Percentiles rank a stretch among this genome's conserved stretches.
Conservation (phyloP, 2,113 vertebrate genomes). For the Clarias magur region DNA sequence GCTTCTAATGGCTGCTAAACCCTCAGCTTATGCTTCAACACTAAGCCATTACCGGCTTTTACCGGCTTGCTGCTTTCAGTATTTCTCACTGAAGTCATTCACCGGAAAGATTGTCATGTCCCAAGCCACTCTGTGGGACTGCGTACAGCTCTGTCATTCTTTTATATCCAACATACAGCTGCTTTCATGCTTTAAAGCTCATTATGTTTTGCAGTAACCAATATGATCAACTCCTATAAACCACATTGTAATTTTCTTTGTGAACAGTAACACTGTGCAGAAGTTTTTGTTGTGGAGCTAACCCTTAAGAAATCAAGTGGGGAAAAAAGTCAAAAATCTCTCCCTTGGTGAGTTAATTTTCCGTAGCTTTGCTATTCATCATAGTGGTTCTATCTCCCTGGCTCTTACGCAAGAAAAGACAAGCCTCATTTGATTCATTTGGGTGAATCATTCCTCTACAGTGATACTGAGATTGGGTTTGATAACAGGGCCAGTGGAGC, state of each 20-base stretch:
- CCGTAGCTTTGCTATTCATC: conserved; percentile 6
- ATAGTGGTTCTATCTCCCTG: background rate
- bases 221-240: background rate
- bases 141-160: background rate
- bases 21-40: conserved; percentile 47
- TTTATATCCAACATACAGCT: background rate
- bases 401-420: conserved; percentile 42
- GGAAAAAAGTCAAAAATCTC: background rate
- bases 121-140: conserved; percentile 7
- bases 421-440: conserved; percentile 27
- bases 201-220: background rate
- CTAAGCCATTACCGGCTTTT: conserved; percentile 54
- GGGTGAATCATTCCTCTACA: conserved; percentile 39
- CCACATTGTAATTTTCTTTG: background rate
- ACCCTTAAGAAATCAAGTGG: background rate
- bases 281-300: background rate
- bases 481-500: conserved; percentile 55
- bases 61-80: conserved; percentile 47
- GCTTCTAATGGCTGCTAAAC: conserved; percentile 57
- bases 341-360: background rate
- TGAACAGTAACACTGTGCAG: background rate
- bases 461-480: conserved; percentile 60
- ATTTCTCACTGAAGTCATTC: conserved; percentile 33
- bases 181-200: conserved; percentile 10
- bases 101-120: conserved; percentile 20